phyloP scores from a whole-genome alignment of 2,797 vertebrate genomes.

The Psittacula derbiana region DNA sequence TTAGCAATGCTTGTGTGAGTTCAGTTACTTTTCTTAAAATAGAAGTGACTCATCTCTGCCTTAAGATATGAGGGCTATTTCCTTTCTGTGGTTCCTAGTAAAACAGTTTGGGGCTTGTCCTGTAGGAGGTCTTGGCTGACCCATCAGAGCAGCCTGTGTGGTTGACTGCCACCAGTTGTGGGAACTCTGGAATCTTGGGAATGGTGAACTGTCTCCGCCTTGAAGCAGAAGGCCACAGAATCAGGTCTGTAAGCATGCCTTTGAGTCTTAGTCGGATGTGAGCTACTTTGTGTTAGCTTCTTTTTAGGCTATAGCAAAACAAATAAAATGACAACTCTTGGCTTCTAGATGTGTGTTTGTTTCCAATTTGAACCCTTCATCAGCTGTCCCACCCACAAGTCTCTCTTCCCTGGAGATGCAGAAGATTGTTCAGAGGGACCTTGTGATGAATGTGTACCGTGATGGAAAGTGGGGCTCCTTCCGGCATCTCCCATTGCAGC shows the following conservation, averaged over 20 bases:
- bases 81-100: neutral
- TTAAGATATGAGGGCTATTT: neutral
- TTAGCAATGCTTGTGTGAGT: neutral
- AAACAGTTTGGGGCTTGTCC: slow-evolving; percentile 5
- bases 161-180: slow-evolving; percentile 80
- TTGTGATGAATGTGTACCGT: slow-evolving; percentile 91
- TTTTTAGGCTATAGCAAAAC: neutral
- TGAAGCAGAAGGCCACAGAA: slow-evolving; percentile 87
- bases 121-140: slow-evolving; percentile 75
- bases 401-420: slow-evolving; percentile 76
- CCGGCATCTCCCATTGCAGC: slow-evolving; percentile 83
- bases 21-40: neutral
- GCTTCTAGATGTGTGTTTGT: slow-evolving; percentile 86
- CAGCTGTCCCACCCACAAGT: slow-evolving; percentile 67
- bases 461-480: slow-evolving; percentile 92
- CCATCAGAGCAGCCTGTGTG: slow-evolving; percentile 82
- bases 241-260: slow-evolving; percentile 79
- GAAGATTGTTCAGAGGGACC: slow-evolving; percentile 76
- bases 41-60: neutral
- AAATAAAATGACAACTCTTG: neutral
- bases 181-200: slow-evolving; percentile 88
- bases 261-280: neutral
- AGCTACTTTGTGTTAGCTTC: neutral
- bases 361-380: slow-evolving; percentile 82
- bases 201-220: slow-evolving; percentile 96